Evolutionary conservation across 2,888 invertebrate species (phyloP).

Genomic region (Sceliomorpha sp.): DNA sequence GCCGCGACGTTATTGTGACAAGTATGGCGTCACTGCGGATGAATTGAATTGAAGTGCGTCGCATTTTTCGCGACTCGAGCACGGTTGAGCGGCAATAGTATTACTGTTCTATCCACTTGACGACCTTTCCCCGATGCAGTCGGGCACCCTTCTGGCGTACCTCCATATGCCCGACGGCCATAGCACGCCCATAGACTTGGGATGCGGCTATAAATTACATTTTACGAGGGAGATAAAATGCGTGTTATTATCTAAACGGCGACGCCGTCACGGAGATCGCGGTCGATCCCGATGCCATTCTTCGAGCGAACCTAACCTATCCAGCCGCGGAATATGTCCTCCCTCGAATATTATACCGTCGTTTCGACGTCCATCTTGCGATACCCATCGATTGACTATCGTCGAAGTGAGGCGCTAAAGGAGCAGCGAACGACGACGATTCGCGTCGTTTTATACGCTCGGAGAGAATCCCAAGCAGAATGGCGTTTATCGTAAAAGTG

Average conservation of each 20-base stretch:
- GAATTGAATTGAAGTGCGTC: too few species aligned
- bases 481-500: too few species aligned
- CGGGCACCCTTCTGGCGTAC: slow-evolving; percentile 55
- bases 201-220: slow-evolving; percentile 78
- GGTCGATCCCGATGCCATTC: slow-evolving; percentile 65
- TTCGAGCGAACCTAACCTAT: slow-evolving; percentile 45
- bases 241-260: slow-evolving; percentile 80
- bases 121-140: slow-evolving; percentile 65
- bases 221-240: slow-evolving; percentile 80
- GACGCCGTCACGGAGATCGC: slow-evolving; percentile 76
- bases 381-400: slow-evolving; percentile 32
- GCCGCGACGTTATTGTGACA: neutral
- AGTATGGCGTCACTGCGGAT: too few species aligned
- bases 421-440: slow-evolving; percentile 6
- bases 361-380: slow-evolving; percentile 30
- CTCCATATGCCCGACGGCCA: slow-evolving; percentile 71
- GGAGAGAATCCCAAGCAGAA: too few species aligned
- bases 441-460: neutral
- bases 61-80: too few species aligned
- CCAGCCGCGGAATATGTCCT: slow-evolving; percentile 47
- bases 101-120: slow-evolving; percentile 65
- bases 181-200: slow-evolving; percentile 76
- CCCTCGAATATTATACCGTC: slow-evolving; percentile 27
- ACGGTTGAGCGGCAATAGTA: slow-evolving; percentile 64
- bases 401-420: neutral